These are phyloP conservation scores for Temnothorax curvispinosus DNA, from an alignment of 1,140 invertebrate species.

Conservation along the genomic window DNA sequence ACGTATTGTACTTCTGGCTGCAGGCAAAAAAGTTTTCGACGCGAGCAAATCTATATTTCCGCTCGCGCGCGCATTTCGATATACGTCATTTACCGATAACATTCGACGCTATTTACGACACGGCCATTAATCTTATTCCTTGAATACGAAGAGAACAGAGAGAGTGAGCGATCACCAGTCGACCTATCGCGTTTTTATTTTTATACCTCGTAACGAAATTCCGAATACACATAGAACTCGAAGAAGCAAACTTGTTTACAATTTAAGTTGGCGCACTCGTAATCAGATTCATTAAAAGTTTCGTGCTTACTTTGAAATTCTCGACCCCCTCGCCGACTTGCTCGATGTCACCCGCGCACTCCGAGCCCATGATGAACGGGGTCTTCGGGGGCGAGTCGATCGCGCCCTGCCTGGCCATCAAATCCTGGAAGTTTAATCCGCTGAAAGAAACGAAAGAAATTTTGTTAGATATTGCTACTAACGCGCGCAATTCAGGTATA, in stretches of 20 bases:
- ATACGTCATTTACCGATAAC: background rate
- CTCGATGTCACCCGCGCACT: slow-evolving; percentile 94
- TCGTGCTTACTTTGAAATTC: slow-evolving; percentile 89
- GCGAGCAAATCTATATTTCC: background rate
- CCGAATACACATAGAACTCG: background rate
- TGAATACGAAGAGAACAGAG: background rate
- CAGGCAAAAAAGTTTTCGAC: background rate
- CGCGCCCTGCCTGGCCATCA: slow-evolving; percentile 94
- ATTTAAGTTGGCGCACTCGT: slow-evolving; percentile 23
- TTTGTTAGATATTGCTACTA: background rate
- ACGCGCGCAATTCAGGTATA: background rate
- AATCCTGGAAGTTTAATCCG: slow-evolving; percentile 93
- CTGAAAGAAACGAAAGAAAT: slow-evolving; percentile 84
- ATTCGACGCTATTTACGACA: slow-evolving; percentile 1
- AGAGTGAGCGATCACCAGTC: background rate
- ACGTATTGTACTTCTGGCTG: slow-evolving; percentile 18
- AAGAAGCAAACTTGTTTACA: slow-evolving; percentile 14
- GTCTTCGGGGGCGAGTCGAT: slow-evolving; percentile 94
- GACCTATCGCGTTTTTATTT: background rate
- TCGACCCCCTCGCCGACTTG: slow-evolving; percentile 93
- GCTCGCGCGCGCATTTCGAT: background rate
- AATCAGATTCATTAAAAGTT: slow-evolving; percentile 54
- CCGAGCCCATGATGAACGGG: slow-evolving; percentile 95
- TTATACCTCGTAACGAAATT: background rate
- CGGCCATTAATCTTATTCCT: slow-evolving; percentile 5